Conservation (phyloP, 2,888 invertebrate species). For the Ctena decussata region DNA sequence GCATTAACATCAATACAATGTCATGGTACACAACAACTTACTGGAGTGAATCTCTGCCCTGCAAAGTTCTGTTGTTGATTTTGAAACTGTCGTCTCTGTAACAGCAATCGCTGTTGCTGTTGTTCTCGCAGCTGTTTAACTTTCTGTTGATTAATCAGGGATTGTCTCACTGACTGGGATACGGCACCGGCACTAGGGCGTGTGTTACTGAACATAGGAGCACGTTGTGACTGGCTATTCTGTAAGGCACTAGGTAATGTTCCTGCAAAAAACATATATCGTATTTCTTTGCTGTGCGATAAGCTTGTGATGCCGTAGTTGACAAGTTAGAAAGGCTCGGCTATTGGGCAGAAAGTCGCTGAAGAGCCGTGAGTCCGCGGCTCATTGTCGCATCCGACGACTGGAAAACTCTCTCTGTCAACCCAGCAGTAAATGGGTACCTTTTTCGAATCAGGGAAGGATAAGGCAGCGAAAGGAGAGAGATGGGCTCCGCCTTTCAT, state of each 20-base stretch:
- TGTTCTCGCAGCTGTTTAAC: conserved; percentile 83
- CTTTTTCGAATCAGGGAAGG: no score
- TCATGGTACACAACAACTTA: conserved; percentile 23
- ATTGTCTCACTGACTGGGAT: conserved; percentile 73
- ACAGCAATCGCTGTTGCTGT: conserved; percentile 68
- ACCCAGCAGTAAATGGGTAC: no score
- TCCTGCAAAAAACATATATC: conserved; percentile 40
- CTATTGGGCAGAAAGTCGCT: no score
- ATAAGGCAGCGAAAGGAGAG: no score
- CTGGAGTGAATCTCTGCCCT: conserved; percentile 70
- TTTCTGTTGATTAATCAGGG: conserved; percentile 86
- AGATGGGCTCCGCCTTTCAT: no score
- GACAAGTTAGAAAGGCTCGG: no score
- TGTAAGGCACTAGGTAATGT: conserved; percentile 72
- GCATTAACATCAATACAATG: no score
- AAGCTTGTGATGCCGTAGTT: no score
- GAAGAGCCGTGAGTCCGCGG: no score
- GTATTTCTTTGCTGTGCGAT: no score
- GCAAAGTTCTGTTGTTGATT: conserved; percentile 67
- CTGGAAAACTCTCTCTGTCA: no score
- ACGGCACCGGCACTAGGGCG: conserved; percentile 72
- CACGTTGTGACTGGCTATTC: conserved; percentile 52
- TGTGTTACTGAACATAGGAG: conserved; percentile 62
- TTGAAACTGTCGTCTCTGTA: conserved; percentile 69
- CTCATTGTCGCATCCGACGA: no score